Percentiles rank a stretch among this genome's conserved stretches.
These are phyloP conservation scores for Linhomoeus sp. DNA, from an alignment of 2,888 invertebrate species.

Conservation along the genomic window DNA sequence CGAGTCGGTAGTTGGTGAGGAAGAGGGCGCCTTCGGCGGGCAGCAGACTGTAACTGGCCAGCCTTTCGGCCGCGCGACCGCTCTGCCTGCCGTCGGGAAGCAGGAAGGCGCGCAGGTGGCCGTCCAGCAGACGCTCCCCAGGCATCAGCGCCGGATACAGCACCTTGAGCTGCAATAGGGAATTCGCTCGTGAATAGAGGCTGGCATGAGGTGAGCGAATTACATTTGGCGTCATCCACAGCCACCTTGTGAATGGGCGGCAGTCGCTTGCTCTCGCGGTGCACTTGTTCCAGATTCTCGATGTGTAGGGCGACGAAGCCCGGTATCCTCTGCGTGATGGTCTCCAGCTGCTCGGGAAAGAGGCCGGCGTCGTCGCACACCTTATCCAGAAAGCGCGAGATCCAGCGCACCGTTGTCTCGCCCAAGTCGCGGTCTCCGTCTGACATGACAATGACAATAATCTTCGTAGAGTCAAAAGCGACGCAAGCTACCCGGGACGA, in stretches of 20 bases:
- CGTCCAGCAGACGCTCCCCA: slow-evolving; percentile 60
- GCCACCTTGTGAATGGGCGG: slow-evolving; percentile 78
- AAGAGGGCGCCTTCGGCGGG: slow-evolving; percentile 94
- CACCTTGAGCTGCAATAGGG: slow-evolving; percentile 55
- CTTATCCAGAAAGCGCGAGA: slow-evolving; percentile 39
- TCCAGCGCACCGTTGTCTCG: slow-evolving; percentile 9
- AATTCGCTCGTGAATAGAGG: no score
- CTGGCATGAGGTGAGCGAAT: no score
- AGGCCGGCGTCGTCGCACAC: slow-evolving; percentile 86
- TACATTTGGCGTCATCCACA: background rate
- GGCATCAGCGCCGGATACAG: slow-evolving; percentile 64
- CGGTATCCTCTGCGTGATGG: slow-evolving; percentile 84
- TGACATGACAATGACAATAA: background rate
- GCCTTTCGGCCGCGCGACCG: slow-evolving; percentile 35
- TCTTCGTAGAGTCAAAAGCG: background rate
- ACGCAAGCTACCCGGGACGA: background rate
- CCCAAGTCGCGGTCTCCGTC: slow-evolving; percentile 30
- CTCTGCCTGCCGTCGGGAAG: slow-evolving; percentile 56
- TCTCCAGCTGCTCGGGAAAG: slow-evolving; percentile 69
- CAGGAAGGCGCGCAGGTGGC: slow-evolving; percentile 67
- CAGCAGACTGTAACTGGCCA: slow-evolving; percentile 39
- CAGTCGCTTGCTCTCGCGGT: slow-evolving; percentile 68
- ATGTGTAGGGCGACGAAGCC: slow-evolving; percentile 81
- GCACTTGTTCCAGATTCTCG: slow-evolving; percentile 83
- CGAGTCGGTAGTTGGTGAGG: slow-evolving; percentile 82